These are phyloP conservation scores for Uropetala carovei DNA, from an alignment of 2,888 invertebrate species.

Conservation along the genomic window DNA sequence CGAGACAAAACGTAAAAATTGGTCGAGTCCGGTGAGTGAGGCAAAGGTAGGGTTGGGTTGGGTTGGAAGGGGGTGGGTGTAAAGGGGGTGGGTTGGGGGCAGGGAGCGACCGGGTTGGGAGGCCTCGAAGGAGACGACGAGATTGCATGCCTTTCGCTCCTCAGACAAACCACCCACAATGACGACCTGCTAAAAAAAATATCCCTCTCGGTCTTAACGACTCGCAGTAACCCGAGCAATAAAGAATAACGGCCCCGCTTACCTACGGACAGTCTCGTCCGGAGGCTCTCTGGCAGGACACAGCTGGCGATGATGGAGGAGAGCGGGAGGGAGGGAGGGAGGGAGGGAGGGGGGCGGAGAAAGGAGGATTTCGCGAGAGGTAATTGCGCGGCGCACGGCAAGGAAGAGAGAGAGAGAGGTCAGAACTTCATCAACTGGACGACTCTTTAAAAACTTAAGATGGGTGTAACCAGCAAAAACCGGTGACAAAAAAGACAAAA, in stretches of 20 bases:
- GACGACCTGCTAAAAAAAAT: conserved; percentile 17
- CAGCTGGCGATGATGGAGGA: background rate
- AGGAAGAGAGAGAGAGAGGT: background rate
- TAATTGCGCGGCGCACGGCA: conserved; percentile 24
- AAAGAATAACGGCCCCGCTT: conserved; percentile 13
- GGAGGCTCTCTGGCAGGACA: background rate
- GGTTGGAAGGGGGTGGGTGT: too few relatives aligned
- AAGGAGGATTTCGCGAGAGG: conserved; percentile 8
- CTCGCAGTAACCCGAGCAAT: conserved; percentile 20
- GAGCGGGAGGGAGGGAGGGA: background rate
- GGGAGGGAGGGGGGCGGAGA: conserved; percentile 9
- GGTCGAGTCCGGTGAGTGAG: too few relatives aligned
- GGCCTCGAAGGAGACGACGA: background rate
- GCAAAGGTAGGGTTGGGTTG: too few relatives aligned
- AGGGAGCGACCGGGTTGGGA: too few relatives aligned
- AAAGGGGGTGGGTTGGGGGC: too few relatives aligned
- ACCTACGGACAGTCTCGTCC: background rate
- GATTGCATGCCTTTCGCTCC: conserved; percentile 12
- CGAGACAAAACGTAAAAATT: too few relatives aligned
- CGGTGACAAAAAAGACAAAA: too few relatives aligned
- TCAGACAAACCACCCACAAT: background rate
- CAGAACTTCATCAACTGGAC: too few relatives aligned
- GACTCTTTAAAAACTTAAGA: too few relatives aligned
- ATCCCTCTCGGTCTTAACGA: background rate
- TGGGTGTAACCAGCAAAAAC: too few relatives aligned